Evolutionary conservation across 2,797 vertebrate species (phyloP), one percentile per base, ranked within the genome.

Genomic region (Trematomus bernacchii): DNA sequence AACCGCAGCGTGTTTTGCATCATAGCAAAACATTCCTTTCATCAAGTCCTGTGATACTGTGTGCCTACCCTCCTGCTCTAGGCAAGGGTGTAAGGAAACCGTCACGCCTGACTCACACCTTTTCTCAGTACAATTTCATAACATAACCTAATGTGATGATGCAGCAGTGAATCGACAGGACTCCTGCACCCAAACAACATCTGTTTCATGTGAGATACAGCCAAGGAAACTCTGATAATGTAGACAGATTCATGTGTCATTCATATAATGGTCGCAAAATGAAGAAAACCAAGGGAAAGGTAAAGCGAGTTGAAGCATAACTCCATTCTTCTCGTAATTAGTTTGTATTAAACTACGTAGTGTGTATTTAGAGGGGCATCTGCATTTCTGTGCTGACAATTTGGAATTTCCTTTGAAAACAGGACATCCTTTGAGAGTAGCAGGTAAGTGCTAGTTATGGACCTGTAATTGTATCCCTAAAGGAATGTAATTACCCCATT

Each of bases 401-500:
- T 83, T 79, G 76, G 85, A 61, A 85, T 90, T 93, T 90, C 85
- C 87, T 89, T 83, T 86, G 70, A 88, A 91, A 91, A 81, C 82
- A 81, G 59, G n/a, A 63, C 80, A 88, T 85, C 76, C 79, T 91
- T 87, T 90, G 79, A 91, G 80, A 79, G 80, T 10, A 77, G 77
- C 82, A 89, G 86, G 82, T 93, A 92, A 93, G 77, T 90, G 73
- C 65, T 73, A 58, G 86, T 72, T 90, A 77, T 67, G 69, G 84
- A 66, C 80, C 79, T 83, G 83, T 93, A 92, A 92, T 93, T 90
- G 83, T 79, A 89, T 66, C 78, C 81, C 77, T 52, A n/a, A 57
- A 87, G 76, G 71, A 90, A 82, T 82, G 80, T 93, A 92, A 92
- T 92, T 87, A 90, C 88, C 79, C 84, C 80, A 90, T 92, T 91